Percentiles rank a stretch among this genome's conserved stretches.
Conservation (phyloP, 2,797 vertebrate species). For the Bufotes viridis region DNA sequence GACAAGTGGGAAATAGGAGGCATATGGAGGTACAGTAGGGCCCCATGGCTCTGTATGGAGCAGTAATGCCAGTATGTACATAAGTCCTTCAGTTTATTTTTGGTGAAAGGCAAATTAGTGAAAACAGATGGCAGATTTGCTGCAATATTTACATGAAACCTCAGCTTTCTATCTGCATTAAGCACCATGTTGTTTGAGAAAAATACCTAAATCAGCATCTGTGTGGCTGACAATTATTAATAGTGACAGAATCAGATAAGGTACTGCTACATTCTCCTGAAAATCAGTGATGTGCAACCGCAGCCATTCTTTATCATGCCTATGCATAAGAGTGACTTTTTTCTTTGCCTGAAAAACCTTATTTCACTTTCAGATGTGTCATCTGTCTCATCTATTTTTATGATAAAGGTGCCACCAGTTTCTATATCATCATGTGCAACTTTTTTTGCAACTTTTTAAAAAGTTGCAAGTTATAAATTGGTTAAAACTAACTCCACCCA, state of each 20-base stretch:
- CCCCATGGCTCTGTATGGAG: not conserved
- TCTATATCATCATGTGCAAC: too few species aligned
- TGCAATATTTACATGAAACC: too few species aligned
- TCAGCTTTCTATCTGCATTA: not conserved
- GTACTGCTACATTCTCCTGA: not conserved
- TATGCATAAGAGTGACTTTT: not conserved
- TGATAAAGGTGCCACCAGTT: too few species aligned
- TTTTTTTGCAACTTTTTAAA: too few species aligned
- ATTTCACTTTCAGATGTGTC: not conserved
- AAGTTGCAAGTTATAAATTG: too few species aligned
- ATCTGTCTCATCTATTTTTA: too few species aligned
- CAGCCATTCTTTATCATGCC: not conserved
- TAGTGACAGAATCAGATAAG: not conserved
- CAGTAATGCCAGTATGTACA: not conserved
- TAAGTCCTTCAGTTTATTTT: not conserved
- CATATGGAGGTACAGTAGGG: not conserved
- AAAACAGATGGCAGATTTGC: not conserved
- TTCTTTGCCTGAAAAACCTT: not conserved
- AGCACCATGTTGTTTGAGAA: not conserved
- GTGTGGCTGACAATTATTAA: not conserved
- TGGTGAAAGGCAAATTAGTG: not conserved
- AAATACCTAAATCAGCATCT: not conserved
- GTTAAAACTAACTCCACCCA: too few species aligned
- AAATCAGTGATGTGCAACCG: not conserved
- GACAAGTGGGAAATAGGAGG: not conserved